A percentile compares a stretch with the other conserved stretches of the same genome.
Evolutionary conservation across 2,888 invertebrate genomes (phyloP).

Genomic region (Microplitis manilae): DNA sequence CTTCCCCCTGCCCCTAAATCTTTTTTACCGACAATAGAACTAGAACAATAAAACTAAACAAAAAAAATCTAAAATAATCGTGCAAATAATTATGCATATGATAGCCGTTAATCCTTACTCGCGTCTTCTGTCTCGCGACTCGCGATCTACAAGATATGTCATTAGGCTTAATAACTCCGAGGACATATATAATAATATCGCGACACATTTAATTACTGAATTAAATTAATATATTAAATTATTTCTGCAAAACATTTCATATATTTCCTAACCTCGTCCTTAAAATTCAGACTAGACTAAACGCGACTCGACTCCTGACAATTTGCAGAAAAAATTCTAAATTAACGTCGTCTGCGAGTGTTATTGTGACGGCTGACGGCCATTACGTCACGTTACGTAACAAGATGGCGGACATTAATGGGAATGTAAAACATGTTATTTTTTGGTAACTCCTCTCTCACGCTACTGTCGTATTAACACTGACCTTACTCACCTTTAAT

Average conservation of each 20-base stretch:
- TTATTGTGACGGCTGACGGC: not conserved
- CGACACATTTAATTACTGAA: not conserved
- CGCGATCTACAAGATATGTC: not conserved
- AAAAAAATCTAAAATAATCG: not conserved
- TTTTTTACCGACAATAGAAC: not conserved
- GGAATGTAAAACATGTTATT: not conserved
- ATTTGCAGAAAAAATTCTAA: too few species aligned
- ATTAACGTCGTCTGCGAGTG: not conserved
- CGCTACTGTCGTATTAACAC: not conserved
- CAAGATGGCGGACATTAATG: not conserved
- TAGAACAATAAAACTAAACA: not conserved
- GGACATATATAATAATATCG: not conserved
- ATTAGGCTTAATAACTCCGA: not conserved
- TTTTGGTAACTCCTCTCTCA: not conserved
- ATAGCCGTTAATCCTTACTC: not conserved
- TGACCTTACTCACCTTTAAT: slow-evolving; percentile 1
- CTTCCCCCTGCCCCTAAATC: not conserved
- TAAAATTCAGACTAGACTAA: too few species aligned
- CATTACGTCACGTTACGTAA: not conserved
- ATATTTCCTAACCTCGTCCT: not conserved
- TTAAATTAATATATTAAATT: not conserved
- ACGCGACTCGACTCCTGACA: too few species aligned
- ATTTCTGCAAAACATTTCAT: not conserved
- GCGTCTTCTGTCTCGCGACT: too few species aligned
- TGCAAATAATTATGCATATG: not conserved